Evolutionary conservation across 2,113 vertebrate species (phyloP).

Genomic region (Sebastes fasciatus): DNA sequence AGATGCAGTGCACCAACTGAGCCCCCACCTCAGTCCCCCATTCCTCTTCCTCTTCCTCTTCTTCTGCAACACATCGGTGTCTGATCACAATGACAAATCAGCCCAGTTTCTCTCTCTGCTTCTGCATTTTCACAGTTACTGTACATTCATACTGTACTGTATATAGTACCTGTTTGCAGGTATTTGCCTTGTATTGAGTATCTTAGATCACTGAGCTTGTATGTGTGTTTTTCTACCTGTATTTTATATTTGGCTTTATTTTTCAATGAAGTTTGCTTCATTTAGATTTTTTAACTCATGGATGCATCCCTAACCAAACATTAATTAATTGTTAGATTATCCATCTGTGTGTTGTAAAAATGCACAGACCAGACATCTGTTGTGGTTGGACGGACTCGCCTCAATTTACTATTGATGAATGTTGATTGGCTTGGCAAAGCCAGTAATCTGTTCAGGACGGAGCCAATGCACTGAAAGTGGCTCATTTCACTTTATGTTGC

Average conservation of each 20-base stretch:
- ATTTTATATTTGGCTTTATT: background rate
- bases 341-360: conserved; percentile 14
- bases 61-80: conserved; percentile 47
- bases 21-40: conserved; percentile 4
- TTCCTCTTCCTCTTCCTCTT: background rate
- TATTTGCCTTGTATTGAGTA: background rate
- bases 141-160: background rate
- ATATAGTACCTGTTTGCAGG: background rate
- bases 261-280: background rate
- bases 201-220: no score
- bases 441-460: background rate
- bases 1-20: conserved; percentile 50
- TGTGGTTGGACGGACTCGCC: background rate
- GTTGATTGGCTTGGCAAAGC: conserved; percentile 28
- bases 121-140: background rate
- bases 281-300: background rate
- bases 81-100: conserved; percentile 55
- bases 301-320: background rate
- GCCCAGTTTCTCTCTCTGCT: background rate
- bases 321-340: conserved; percentile 1
- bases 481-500: conserved; percentile 14
- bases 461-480: background rate
- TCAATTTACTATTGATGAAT: conserved; percentile 10
- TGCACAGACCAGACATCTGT: background rate
- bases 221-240: background rate